Evolutionary conservation across 2,113 vertebrate genomes (phyloP), one percentile per base, ranked within the genome.

Genomic region (Apteryx owenii): DNA sequence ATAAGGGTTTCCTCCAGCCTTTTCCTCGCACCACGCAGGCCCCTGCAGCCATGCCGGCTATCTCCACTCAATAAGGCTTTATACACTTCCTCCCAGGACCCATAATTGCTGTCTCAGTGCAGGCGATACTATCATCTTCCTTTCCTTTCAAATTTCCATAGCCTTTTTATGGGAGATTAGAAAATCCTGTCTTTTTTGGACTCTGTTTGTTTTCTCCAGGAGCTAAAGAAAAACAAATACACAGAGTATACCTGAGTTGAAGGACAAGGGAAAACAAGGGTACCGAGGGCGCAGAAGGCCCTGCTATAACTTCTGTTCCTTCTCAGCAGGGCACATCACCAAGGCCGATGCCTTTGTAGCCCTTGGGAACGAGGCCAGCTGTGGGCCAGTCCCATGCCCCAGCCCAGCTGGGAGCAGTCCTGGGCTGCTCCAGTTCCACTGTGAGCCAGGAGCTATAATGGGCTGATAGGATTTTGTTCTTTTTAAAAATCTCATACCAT

Each of bases 1-100:
- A 90, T 95, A 98, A 98, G 98, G 97, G 97, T 98, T 98, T 98
- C 98, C 60, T 96, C 95, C 96, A 89, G 98, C 97, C 97, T 95
- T 98, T 98, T 98, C 98, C 98, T 98, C 0, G 0, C 96, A 93
- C 81, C 86, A 78, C 12, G 89, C 94, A 92, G 93, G 96, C 96
- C n/a, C 93, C 93, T 53, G 76, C 88, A 92, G 93, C 84, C 91
- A 61, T 29, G 81, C 61, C 76, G 7, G 91, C 73, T 33, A 62
- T 60, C 93, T 87, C 76, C 91, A 65, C 90, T 96, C 95, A 81
- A 83, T 84, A 94, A 98, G 97, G 77, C 95, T 97, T 97, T 65
- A 95, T 97, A 85, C 96, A 93, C 83, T 98, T 98, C 97, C 98
- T 97, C 97, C 65, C 66, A 96, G 92, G 92, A 95, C 96, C 95